phyloP scores from a whole-genome alignment of 1,140 invertebrate species.

The Sycophila sp. region DNA sequence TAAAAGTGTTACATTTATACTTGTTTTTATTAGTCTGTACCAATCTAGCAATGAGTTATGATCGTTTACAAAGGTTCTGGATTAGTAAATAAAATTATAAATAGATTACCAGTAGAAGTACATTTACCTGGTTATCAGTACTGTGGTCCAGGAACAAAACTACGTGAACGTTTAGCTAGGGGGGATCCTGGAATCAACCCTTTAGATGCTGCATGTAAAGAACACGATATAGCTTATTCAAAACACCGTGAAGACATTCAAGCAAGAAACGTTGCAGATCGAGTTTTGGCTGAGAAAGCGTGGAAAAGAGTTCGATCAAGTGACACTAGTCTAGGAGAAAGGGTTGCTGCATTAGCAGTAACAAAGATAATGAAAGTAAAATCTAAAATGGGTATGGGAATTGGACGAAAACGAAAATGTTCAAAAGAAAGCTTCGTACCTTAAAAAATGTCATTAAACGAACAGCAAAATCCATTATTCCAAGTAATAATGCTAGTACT shows the following conservation, averaged over 20 bases:
- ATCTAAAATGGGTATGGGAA: conserved; percentile 39
- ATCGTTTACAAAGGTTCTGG: not conserved
- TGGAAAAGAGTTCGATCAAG: conserved; percentile 5
- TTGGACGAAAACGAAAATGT: conserved; percentile 16
- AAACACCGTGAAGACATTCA: conserved; percentile 18
- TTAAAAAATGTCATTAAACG: not conserved
- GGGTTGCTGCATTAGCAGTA: conserved; percentile 2
- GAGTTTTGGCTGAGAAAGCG: conserved; percentile 11
- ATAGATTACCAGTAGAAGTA: conserved; percentile 46
- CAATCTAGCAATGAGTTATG: no score
- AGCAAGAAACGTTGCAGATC: conserved; percentile 21
- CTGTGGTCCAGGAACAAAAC: conserved; percentile 48
- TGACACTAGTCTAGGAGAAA: conserved; percentile 22
- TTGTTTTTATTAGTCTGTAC: no score
- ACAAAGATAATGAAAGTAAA: conserved; percentile 34
- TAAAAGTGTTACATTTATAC: not conserved
- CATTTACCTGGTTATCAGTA: conserved; percentile 51
- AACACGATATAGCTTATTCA: conserved; percentile 36
- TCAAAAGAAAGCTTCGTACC: not conserved
- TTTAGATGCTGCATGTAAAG: conserved; percentile 47
- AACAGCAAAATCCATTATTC: not conserved
- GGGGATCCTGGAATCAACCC: conserved; percentile 51
- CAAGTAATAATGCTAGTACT: not conserved
- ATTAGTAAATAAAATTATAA: conserved; percentile 42
- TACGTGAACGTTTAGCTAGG: conserved; percentile 42